These are phyloP conservation scores for Empidonax traillii DNA, from an alignment of 2,113 vertebrate genomes.

Conservation along the genomic window DNA sequence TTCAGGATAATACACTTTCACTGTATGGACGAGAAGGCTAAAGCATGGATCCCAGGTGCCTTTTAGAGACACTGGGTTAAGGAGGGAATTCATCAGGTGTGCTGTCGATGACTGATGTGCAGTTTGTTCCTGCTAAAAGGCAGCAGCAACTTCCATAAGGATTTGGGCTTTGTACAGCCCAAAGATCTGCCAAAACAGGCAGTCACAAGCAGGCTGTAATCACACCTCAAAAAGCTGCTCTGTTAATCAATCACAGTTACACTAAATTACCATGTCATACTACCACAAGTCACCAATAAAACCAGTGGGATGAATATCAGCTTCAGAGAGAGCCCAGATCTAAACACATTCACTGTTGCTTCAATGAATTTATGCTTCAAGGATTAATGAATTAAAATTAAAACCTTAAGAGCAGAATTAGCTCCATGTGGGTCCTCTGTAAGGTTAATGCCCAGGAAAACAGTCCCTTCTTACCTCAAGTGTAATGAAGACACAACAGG, in stretches of 20 bases:
- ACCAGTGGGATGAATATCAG: not conserved
- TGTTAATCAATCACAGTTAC: not conserved
- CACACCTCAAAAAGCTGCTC: not conserved
- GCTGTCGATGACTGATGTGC: not conserved
- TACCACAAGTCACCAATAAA: not conserved
- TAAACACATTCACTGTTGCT: not conserved
- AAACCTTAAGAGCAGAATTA: not conserved
- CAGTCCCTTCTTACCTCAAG: not conserved
- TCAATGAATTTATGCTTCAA: not conserved
- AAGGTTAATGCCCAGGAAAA: not conserved
- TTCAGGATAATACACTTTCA: not conserved
- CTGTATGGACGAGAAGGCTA: not conserved
- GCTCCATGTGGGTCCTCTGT: not conserved
- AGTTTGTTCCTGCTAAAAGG: not conserved
- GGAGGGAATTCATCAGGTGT: not conserved
- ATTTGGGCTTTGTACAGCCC: not conserved
- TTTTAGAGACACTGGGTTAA: not conserved
- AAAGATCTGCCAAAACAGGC: not conserved
- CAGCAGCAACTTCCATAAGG: not conserved
- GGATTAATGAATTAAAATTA: not conserved
- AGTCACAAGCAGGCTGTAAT: not conserved
- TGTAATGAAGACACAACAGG: not conserved
- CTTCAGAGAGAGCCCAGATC: not conserved
- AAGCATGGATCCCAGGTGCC: not conserved
- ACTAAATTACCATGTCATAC: not conserved